A percentile compares a stretch with the other conserved stretches of the same genome.
Evolutionary conservation across 2,113 vertebrate genomes (phyloP).

Genomic region (Heterocephalus glaber): DNA sequence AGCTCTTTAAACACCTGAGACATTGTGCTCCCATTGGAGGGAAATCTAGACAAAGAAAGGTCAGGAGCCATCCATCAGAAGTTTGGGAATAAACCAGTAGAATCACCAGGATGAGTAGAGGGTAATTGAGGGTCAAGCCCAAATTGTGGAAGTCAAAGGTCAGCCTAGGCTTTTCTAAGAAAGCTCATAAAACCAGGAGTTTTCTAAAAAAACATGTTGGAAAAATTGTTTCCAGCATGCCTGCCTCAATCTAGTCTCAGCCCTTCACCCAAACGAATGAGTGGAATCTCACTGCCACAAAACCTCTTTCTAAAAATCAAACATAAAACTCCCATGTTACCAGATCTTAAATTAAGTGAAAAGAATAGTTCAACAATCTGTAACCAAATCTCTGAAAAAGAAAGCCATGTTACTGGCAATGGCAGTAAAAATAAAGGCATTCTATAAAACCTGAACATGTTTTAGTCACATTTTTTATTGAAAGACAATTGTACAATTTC

Average conservation of each 20-base stretch:
- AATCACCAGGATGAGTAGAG: neutral
- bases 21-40: neutral
- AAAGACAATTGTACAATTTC: constrained; percentile 58
- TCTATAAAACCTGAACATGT: constrained; percentile 48
- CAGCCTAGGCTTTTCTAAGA: neutral
- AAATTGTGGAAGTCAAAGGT: neutral
- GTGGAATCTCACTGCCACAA: neutral
- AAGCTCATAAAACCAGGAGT: neutral
- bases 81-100: neutral
- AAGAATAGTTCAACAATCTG: neutral
- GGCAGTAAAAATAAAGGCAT: constrained; percentile 40
- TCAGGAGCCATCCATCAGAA: neutral
- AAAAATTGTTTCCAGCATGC: neutral
- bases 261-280: constrained; percentile 17
- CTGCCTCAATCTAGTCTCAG: neutral
- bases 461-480: constrained; percentile 59
- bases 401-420: constrained; percentile 5
- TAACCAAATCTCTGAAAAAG: constrained; percentile 33
- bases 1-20: neutral
- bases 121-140: neutral
- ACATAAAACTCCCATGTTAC: neutral
- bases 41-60: neutral
- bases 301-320: neutral
- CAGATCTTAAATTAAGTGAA: neutral
- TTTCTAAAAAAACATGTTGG: constrained; percentile 3